Percentiles rank a stretch among this genome's conserved stretches.
phyloP scores from a whole-genome alignment of 2,888 invertebrate genomes.

The Sinelater perroti region DNA sequence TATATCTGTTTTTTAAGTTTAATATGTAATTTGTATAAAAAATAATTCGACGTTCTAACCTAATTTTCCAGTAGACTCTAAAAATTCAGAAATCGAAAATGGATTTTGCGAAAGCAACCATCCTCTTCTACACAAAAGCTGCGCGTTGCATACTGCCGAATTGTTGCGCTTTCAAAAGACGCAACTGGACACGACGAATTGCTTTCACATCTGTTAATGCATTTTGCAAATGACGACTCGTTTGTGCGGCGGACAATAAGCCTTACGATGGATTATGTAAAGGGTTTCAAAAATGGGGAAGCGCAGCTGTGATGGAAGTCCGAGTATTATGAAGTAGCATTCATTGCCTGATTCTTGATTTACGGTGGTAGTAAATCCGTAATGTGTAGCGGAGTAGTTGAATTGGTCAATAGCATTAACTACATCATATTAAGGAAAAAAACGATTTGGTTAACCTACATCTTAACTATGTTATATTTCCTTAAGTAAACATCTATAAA shows the following conservation, averaged over 20 bases:
- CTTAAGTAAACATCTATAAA: too few species aligned
- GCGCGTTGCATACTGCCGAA: conserved; percentile 5
- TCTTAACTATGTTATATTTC: too few species aligned
- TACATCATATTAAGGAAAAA: too few species aligned
- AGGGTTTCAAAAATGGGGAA: conserved; percentile 7
- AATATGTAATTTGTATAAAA: background rate
- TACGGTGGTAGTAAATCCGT: too few species aligned
- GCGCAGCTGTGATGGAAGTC: too few species aligned
- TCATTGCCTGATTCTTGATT: too few species aligned
- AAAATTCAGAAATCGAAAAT: background rate
- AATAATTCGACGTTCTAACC: background rate
- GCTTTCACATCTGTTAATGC: conserved; percentile 31
- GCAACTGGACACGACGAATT: background rate
- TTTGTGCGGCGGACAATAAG: too few species aligned
- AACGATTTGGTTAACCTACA: too few species aligned
- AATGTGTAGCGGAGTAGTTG: too few species aligned
- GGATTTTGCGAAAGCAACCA: too few species aligned
- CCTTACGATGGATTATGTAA: conserved; percentile 24
- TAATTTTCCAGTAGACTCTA: background rate
- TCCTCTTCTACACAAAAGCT: background rate
- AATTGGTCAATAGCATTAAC: too few species aligned
- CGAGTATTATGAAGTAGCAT: too few species aligned
- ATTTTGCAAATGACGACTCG: conserved; percentile 17
- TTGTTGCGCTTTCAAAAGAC: background rate
- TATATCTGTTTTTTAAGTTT: background rate